Base-by-base conservation (phyloP, 2,888 invertebrate species). In the Pardosa pseudoannulata region DNA sequence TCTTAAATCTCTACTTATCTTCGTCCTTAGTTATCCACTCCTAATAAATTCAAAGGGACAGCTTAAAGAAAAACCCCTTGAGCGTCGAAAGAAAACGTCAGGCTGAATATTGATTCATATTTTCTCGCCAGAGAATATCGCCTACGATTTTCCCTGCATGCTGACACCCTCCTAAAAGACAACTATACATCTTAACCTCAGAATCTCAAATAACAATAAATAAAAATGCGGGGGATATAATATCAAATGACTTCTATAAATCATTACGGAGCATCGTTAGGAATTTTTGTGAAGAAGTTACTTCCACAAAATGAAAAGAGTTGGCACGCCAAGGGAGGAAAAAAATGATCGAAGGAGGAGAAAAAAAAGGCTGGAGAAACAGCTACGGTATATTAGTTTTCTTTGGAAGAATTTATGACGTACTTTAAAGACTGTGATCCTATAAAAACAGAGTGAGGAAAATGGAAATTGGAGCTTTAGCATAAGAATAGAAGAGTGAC, bases 151-250 rank as follows among this genome's bases (percentile, higher is more conserved):
- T 36, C 16, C 9, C 46, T 16, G 46, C 46, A 16, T 16, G 46
- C 46, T 16, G 46, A 46, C 46, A 46, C 46, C n/a, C 2, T 16
- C 46, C 46, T 46, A 13, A 46, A 46, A 46, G 46, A 46, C 16
- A 46, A 46, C 46, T 6, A 46, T 46, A 16, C 13, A 46, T 46
- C 46, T 46, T 46, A 46, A 46, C 46, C 46, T 46, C 46, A 46
- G 46, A 46, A 46, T 46, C 46, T 46, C 46, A 46, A 46, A 46
- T 46, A 46, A 46, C 46, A 46, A 46, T 46, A 46, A 46, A 46
- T 46, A 46, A 46, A 46, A 46, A 16, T 7, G 13, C 13, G n/a
- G 46, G 46, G 46, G 46, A 6, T 46, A 13, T 46, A 46, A 46
- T 46, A 46, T 46, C 46, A 46, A 46, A 46, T 46, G 46, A 6